Base-by-base conservation (phyloP, 2,797 vertebrate genomes). In the Crocodylus rhombifer region DNA sequence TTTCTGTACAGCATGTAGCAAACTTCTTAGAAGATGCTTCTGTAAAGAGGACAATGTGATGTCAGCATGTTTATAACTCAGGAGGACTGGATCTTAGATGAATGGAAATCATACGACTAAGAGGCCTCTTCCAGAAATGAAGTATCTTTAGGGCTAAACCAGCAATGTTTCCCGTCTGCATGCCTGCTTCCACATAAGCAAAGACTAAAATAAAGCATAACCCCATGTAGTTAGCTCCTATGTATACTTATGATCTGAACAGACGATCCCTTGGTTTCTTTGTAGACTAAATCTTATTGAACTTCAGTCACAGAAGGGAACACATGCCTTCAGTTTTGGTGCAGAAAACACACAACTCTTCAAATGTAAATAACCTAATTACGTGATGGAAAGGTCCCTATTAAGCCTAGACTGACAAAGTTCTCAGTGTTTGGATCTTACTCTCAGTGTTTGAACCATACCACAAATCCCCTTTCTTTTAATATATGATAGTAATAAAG, bases 1-100 rank as follows among this genome's bases (percentile, higher is more conserved):
- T 89, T 96, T 82, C 36, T 92, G 79, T 69, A 13, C 61, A 57
- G 58, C 57, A 11, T 82, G 14, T 15, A 90, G 80, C 87, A 85
- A 69, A 61, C 56, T 86, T 84, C 79, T 91, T 86, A 73, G 91
- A 92, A 91, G 69, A 84, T 5, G 3, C 61, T 16, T 67, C 57
- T 57, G 21, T 82, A 58, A 63, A 87, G 89, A 86, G 94, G 89
- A 73, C 80, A 56, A 77, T 36, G 79, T 82, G 56, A 82, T 80
- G 64, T 92, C 93, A 92, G 74, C 28, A 51, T 0, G 5, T 0
- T 1, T 8, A 4, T 56, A 81, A 82, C 88, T 82, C 81, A 63
- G 69, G 80, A 79, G 74, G 94, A 23, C 91, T 74, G 58, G 79
- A 78, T 77, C 67, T 87, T 65, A 69, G 67, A 78, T 69, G 91